phyloP scores from a whole-genome alignment of 37 sponge, comb jelly and placozoan genomes.

The Geodia barretti region DNA sequence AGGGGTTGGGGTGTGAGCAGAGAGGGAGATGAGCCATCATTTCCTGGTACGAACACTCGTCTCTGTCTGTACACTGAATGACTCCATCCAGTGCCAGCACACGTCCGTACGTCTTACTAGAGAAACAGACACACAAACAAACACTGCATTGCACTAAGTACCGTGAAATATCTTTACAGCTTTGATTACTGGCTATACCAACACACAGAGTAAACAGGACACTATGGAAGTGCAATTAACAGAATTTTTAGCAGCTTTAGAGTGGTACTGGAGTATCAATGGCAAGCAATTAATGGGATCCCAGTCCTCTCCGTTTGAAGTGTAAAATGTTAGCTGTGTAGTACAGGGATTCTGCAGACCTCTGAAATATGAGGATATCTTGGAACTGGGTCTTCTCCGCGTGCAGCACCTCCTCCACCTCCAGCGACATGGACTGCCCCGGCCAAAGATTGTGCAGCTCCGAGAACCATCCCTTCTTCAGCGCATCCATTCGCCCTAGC shows the following conservation, averaged over 20 bases:
- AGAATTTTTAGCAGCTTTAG: too few relatives aligned
- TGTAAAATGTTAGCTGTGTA: too few relatives aligned
- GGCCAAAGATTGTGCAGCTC: constrained; percentile 64
- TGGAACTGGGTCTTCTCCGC: constrained; percentile 59
- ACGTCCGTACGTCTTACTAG: constrained; percentile 75
- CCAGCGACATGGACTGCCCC: constrained; percentile 62
- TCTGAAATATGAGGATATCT: constrained; percentile 68
- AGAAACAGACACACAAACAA: too few relatives aligned
- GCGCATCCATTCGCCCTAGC: constrained; percentile 15
- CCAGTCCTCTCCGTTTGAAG: too few relatives aligned
- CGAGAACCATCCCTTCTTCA: constrained; percentile 46
- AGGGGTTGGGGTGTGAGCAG: constrained; percentile 81
- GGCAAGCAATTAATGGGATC: too few relatives aligned
- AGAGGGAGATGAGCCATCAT: constrained; percentile 84
- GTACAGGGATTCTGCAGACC: constrained; percentile 25
- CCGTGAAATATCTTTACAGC: too few relatives aligned
- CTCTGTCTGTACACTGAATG: constrained; percentile 87
- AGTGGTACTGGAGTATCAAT: too few relatives aligned
- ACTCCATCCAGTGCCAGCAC: constrained; percentile 89
- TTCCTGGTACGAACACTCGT: constrained; percentile 90
- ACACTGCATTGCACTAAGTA: too few relatives aligned
- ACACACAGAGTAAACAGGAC: too few relatives aligned
- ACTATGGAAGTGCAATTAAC: too few relatives aligned
- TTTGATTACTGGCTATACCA: too few relatives aligned
- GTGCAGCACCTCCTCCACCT: constrained; percentile 60